Base-by-base conservation (phyloP, 1,140 invertebrate genomes). In the Dreissena polymorpha region DNA sequence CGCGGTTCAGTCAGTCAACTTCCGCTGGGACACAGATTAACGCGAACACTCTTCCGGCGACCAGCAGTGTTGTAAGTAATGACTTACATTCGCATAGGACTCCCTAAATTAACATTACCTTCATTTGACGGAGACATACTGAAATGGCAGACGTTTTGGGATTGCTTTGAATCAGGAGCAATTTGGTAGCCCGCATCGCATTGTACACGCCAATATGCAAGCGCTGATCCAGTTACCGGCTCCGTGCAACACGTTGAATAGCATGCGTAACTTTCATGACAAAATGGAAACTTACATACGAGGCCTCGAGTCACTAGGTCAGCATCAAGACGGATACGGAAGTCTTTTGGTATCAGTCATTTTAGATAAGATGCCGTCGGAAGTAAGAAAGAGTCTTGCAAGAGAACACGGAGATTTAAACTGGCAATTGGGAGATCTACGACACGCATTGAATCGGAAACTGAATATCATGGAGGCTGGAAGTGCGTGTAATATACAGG, bases 211-310 rank as follows among this genome's bases (percentile, higher is more conserved):
- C 13, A 63, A 10, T 8, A 71, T 71, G 68, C 29, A 81, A 81
- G 69, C 55, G 1, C 63, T 81, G 29, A 18, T 60, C 23, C 13
- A 72, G 10, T 18, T 72, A n/a, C 69, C 78, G 51, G 12, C 51
- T 6, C 78, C 78, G 8, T 12, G 0, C 23, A 14, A 0, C 21
- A 49, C 18, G 13, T 5, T 50, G 5, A 13, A 13, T 8, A 63
- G 57, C 72, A 16, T 81, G 16, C 27, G 78, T 5, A 13, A 57
- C 14, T 81, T 72, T 25, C 64, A 63, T 70, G 78, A 81, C 25
- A 81, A 63, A 63, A 60, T 81, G 27, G 78, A 81, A 51, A 27
- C 77, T 29, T 29, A 70, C 25, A 57, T 76, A 8, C 16, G 74
- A 21, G 60, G 57, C 25, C 60, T 76, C 16, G 69, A 71, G 16